Evolutionary conservation across 35 echinoderm and acorn worm genomes (phyloP), one percentile per base, ranked within the genome.

Genomic region (Heliocidaris tuberculata): DNA sequence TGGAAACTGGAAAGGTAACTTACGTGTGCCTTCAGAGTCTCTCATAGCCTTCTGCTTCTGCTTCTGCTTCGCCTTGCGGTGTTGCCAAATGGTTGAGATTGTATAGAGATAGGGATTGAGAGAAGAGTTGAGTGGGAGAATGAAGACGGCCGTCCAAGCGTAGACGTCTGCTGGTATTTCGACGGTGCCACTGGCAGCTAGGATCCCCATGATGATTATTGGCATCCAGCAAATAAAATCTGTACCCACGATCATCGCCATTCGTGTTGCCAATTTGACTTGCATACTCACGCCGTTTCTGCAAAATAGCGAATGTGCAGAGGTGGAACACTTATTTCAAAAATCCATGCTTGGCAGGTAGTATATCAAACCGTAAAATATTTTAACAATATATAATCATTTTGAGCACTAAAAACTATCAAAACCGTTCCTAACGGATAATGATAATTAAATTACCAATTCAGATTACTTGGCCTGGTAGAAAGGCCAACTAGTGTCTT

Each of bases 81-180:
- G 91, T 93, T 93, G 91, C 91, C 91, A 93, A 93, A 93, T 12
- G 91, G 91, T 93, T 47, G 91, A 93, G 9, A 97, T 71, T 10
- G 97, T 97, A 93, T 96, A 97, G 17, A 97, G 94, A 48, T 96
- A 94, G 5, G 97, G 97, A 86, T 97, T 97, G 49, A 97, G 13
- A 19, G 97, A 94, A 6, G 97, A 97, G 31, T 97, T 97, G 42
- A 97, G 52, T 47, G 96, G 96, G 30, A 97, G 93, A 60, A 97
- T 92, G 31, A 97, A 97, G 32, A 97, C 93, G 19, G 95, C 97
- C 0, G 97, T 97, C 97, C 95, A 96, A 16, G 97, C 95, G 86
- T 97, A 97, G 13, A 97, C 91, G 32, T 94, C 91, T 5, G 78
- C 86, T 11, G 94, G 71, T 11, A 97, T 94, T 8, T 71, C 91